Conservation (phyloP, 1,140 invertebrate genomes). For the Helicoverpa zea region DNA sequence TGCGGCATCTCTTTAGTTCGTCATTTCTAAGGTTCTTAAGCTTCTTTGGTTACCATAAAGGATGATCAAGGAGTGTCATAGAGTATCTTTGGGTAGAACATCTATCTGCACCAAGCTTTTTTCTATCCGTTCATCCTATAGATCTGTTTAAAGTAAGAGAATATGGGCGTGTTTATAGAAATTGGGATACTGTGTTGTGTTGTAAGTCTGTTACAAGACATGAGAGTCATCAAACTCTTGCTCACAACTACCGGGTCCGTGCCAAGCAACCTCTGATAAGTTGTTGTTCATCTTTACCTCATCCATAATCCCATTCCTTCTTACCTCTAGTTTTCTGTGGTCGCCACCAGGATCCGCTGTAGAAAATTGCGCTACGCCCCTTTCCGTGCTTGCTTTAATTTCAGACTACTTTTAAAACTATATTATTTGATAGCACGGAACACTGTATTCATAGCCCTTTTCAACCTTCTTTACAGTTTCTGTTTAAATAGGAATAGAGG, state of each 20-base stretch:
- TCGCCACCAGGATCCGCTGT: slow-evolving; percentile 54
- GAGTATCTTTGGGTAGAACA: too few relatives aligned
- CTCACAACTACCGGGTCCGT: too few relatives aligned
- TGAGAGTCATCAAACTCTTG: too few relatives aligned
- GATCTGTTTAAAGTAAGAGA: too few relatives aligned
- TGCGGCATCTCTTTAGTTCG: slow-evolving; percentile 42
- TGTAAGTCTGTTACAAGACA: too few relatives aligned
- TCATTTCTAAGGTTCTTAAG: background rate
- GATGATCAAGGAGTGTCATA: too few relatives aligned
- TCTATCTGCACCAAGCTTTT: too few relatives aligned
- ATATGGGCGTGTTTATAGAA: too few relatives aligned
- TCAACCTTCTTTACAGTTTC: slow-evolving; percentile 4
- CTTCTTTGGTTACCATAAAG: background rate
- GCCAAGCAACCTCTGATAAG: too few relatives aligned
- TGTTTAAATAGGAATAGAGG: background rate
- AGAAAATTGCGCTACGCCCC: slow-evolving; percentile 70
- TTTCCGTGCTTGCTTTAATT: slow-evolving; percentile 67
- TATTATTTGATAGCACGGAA: slow-evolving; percentile 42
- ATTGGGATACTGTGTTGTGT: too few relatives aligned
- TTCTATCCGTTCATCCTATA: too few relatives aligned
- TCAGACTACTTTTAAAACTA: slow-evolving; percentile 63
- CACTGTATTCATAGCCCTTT: slow-evolving; percentile 51
- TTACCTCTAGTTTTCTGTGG: background rate
- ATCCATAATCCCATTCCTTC: slow-evolving; percentile 34
- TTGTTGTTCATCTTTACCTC: too few relatives aligned